Percentiles rank a stretch among this genome's conserved stretches.
Conservation (phyloP, 2,888 invertebrate species). For the Eulithis testata region DNA sequence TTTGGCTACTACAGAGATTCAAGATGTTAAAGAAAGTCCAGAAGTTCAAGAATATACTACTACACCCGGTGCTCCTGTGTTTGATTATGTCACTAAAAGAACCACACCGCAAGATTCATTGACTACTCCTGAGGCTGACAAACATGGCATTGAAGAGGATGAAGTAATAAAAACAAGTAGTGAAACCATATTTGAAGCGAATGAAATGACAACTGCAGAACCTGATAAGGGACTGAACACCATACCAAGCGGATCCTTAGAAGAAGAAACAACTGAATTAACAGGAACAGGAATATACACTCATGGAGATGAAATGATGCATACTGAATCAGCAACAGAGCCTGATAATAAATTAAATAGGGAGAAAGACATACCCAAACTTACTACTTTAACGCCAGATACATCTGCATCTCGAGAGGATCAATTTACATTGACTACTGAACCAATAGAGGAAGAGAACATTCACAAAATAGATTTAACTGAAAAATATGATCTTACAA, state of each 20-base stretch:
- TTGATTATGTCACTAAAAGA: slow-evolving; percentile 18
- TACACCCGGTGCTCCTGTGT: slow-evolving; percentile 20
- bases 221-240: slow-evolving; percentile 65
- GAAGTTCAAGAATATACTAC: slow-evolving; percentile 6
- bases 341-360: slow-evolving; percentile 14
- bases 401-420: slow-evolving; percentile 43
- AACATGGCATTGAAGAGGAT: slow-evolving; percentile 4
- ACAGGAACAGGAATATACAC: slow-evolving; percentile 41
- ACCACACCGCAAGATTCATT: slow-evolving; percentile 4
- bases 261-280: slow-evolving; percentile 48
- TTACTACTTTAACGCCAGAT: slow-evolving; percentile 37
- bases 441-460: slow-evolving; percentile 48
- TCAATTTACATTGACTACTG: slow-evolving; percentile 46
- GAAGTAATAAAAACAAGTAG: slow-evolving; percentile 46
- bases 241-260: slow-evolving; percentile 54
- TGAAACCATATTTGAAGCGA: slow-evolving; percentile 27
- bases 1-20: slow-evolving; percentile 8
- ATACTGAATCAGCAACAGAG: slow-evolving; percentile 39
- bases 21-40: slow-evolving; percentile 1
- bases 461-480: slow-evolving; percentile 38
- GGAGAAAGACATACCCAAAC: slow-evolving; percentile 27
- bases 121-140: slow-evolving; percentile 10
- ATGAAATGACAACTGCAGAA: slow-evolving; percentile 46
- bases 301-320: slow-evolving; percentile 32
- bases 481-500: slow-evolving; percentile 16